These are phyloP conservation scores for Liparis tanakae DNA, from an alignment of 2,797 vertebrate species.

Conservation along the genomic window DNA sequence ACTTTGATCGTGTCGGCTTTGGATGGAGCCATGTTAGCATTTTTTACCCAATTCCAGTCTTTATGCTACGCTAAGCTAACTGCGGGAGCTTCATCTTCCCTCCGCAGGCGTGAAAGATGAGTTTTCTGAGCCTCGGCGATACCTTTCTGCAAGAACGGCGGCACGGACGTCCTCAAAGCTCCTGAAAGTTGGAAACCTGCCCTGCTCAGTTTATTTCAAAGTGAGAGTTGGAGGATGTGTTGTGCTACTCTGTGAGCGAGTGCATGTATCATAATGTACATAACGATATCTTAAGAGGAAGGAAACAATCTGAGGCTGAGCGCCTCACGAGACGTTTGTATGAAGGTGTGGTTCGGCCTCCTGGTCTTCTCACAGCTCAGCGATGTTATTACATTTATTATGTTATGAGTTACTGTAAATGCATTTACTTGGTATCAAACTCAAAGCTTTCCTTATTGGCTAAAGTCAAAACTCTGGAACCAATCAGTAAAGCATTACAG, in stretches of 20 bases:
- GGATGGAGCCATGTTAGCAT: too few species aligned
- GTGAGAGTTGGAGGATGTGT: neutral
- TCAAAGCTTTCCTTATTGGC: neutral
- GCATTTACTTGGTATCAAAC: neutral
- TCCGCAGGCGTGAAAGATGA: too few species aligned
- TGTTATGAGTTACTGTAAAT: neutral
- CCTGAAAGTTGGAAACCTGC: too few species aligned
- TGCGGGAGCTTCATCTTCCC: too few species aligned
- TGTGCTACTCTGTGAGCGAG: neutral
- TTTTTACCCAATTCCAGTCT: too few species aligned
- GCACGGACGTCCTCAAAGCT: too few species aligned
- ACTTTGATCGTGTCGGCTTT: too few species aligned
- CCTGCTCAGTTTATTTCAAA: neutral
- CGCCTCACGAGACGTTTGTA: neutral
- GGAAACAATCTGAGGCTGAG: conserved; percentile 1
- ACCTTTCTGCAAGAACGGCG: too few species aligned
- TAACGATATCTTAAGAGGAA: neutral
- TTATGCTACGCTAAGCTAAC: too few species aligned
- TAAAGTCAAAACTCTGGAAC: neutral
- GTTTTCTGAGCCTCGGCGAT: too few species aligned
- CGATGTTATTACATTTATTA: neutral
- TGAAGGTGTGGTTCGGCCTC: neutral
- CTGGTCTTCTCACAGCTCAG: neutral
- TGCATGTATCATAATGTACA: neutral
- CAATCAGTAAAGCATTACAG: conserved; percentile 34